These are phyloP conservation scores for Dicyrtomina minuta DNA, from an alignment of 2,888 invertebrate species.

Conservation along the genomic window DNA sequence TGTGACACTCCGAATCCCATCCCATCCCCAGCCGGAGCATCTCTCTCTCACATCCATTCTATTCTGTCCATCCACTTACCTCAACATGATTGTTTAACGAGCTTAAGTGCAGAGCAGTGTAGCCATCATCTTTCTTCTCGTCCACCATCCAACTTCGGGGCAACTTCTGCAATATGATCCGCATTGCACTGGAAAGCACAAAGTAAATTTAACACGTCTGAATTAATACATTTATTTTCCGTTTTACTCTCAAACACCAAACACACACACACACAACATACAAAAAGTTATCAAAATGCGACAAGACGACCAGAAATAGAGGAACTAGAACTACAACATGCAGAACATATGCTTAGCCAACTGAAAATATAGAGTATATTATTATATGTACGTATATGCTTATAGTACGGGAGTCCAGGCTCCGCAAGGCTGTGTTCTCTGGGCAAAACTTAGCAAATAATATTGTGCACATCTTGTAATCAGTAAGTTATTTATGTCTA, in stretches of 20 bases:
- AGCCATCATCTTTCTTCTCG: conserved; percentile 97
- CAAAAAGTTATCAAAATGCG: conserved; percentile 3
- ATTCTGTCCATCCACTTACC: conserved; percentile 39
- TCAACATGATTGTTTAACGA: conserved; percentile 52
- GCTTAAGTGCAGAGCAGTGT: conserved; percentile 69
- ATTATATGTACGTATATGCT: neutral
- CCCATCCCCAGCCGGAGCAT: too few species aligned
- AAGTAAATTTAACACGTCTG: conserved; percentile 13
- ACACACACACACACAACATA: neutral
- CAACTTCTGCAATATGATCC: conserved; percentile 86
- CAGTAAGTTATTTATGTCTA: too few species aligned
- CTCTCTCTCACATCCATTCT: neutral
- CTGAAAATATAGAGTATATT: neutral
- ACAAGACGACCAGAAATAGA: too few species aligned
- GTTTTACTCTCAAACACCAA: neutral
- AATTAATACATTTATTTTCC: conserved; percentile 15
- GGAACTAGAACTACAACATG: neutral
- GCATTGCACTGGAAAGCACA: conserved; percentile 79
- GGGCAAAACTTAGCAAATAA: too few species aligned
- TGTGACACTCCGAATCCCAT: neutral
- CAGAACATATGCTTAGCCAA: neutral
- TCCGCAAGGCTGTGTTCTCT: too few species aligned
- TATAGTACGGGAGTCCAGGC: neutral
- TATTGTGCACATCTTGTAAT: too few species aligned
- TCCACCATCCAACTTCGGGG: conserved; percentile 96